These are phyloP conservation scores for Leptinotarsa peninsularis DNA, from an alignment of 2,888 invertebrate species.

Conservation along the genomic window DNA sequence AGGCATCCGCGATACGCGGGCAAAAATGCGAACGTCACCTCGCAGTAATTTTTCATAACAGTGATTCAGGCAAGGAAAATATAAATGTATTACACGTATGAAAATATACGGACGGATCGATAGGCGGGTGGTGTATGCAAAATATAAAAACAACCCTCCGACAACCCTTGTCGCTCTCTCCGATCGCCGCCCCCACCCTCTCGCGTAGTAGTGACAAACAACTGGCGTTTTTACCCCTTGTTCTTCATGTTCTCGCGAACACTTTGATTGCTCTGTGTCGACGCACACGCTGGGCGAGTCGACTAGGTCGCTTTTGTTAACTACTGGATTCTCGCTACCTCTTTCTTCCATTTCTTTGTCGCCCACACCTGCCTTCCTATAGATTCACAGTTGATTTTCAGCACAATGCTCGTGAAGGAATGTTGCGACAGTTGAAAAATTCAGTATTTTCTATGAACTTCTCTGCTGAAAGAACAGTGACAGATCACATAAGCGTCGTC, in stretches of 20 bases:
- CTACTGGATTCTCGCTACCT: conserved; percentile 4
- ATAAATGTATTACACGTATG: conserved; percentile 61
- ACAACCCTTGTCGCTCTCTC: conserved; percentile 45
- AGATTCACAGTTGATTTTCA: background rate
- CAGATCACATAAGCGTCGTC: too few relatives aligned
- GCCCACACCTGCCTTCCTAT: background rate
- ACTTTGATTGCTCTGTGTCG: conserved; percentile 56
- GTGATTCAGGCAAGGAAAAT: conserved; percentile 46
- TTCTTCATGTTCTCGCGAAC: conserved; percentile 53
- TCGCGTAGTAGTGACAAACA: conserved; percentile 59
- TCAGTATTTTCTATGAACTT: background rate
- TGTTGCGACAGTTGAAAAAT: background rate
- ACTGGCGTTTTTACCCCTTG: conserved; percentile 60
- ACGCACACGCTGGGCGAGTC: conserved; percentile 36
- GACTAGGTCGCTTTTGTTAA: conserved; percentile 8
- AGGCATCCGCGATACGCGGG: background rate
- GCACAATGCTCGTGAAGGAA: background rate
- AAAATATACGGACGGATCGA: conserved; percentile 62
- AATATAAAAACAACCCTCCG: conserved; percentile 62
- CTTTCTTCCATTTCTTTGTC: conserved; percentile 2
- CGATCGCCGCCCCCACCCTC: conserved; percentile 46
- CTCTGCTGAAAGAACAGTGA: background rate
- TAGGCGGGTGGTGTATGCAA: conserved; percentile 59
- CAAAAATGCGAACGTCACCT: conserved; percentile 25
- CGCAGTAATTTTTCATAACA: conserved; percentile 18